Evolutionary conservation across 37 sponge, comb jelly and placozoan species (phyloP).

Genomic region (Halichondria panicea): DNA sequence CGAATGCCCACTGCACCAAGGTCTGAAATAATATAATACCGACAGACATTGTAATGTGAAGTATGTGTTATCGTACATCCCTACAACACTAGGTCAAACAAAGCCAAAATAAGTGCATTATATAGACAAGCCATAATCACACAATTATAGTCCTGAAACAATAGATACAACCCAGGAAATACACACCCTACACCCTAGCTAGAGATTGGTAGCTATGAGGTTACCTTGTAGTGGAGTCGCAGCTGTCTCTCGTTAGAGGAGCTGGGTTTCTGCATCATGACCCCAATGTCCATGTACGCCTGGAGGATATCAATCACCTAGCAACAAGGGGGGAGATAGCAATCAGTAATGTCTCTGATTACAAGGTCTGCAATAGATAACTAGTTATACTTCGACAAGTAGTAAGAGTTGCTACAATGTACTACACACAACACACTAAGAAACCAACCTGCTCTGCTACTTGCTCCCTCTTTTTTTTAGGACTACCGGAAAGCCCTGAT

Average conservation of each 20-base stretch:
- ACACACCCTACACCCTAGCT: no score
- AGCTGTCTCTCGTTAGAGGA: constrained; percentile 26
- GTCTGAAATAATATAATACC: constrained; percentile 2
- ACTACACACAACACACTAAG: neutral
- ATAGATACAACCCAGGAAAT: no score
- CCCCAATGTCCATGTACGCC: constrained; percentile 56
- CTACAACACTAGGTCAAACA: no score
- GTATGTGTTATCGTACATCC: no score
- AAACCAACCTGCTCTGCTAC: constrained; percentile 58
- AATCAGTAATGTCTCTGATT: no score
- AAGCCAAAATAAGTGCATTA: no score
- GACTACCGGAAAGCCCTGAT: constrained; percentile 57
- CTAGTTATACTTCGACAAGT: no score
- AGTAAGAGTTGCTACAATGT: neutral
- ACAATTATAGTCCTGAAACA: no score
- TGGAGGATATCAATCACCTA: constrained; percentile 63
- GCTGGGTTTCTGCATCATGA: constrained; percentile 62
- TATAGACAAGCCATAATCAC: no score
- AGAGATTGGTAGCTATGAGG: no score
- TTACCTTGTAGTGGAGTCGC: constrained; percentile 49
- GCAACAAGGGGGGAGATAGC: no score
- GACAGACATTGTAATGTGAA: neutral
- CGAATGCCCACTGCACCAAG: constrained; percentile 48
- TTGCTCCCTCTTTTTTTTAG: constrained; percentile 44
- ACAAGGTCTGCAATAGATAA: no score